Evolutionary conservation across 2,797 vertebrate species (phyloP).

Genomic region (Lithobates sylvaticus): DNA sequence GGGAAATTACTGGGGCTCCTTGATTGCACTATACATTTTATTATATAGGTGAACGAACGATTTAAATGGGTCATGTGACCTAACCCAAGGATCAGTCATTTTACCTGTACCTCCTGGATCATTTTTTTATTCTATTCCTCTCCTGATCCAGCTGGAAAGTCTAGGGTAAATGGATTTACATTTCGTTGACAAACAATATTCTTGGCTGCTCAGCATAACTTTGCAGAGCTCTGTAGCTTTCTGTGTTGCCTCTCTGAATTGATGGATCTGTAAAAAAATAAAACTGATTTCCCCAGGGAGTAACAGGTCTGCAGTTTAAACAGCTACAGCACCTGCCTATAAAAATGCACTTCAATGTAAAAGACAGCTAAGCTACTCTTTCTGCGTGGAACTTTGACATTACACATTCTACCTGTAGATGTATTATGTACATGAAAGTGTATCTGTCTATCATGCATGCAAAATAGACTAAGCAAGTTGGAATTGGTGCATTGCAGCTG

Average conservation of each 20-base stretch:
- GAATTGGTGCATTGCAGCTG: too few species aligned
- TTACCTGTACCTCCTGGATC: too few species aligned
- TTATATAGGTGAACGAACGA: too few species aligned
- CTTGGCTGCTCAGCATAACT: neutral
- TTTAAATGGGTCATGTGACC: too few species aligned
- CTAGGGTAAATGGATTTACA: neutral
- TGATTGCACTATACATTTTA: too few species aligned
- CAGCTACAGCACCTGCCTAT: neutral
- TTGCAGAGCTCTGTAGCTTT: conserved; percentile 7
- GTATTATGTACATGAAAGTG: too few species aligned
- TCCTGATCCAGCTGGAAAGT: neutral
- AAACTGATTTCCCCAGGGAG: neutral
- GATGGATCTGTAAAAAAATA: neutral
- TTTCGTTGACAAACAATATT: neutral
- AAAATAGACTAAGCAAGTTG: too few species aligned
- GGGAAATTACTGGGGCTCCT: too few species aligned
- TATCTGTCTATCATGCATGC: too few species aligned
- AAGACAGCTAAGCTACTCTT: neutral
- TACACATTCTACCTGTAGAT: too few species aligned
- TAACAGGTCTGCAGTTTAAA: neutral
- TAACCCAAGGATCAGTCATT: too few species aligned
- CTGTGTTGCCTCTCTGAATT: neutral
- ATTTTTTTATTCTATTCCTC: neutral
- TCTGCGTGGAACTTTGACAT: neutral
- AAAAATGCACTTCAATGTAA: neutral